Conservation (phyloP, 37 sponge, comb jelly and placozoan genomes). For the Hormiphora californensis region DNA sequence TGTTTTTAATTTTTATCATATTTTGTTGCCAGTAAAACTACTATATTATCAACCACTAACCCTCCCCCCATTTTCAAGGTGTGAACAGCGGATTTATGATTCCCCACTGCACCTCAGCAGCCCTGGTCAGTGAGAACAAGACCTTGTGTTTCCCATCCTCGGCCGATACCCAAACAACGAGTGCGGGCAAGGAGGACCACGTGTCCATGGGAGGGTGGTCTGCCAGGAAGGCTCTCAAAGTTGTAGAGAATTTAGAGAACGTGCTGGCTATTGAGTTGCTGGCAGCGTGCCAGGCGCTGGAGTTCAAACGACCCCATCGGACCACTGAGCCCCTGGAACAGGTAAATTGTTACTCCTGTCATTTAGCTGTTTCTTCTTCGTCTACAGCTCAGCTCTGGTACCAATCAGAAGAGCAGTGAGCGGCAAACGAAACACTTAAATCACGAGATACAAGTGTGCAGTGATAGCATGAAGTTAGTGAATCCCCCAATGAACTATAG, state of each 20-base stretch:
- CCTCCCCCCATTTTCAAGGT: not conserved
- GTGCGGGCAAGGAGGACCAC: slow-evolving; percentile 95
- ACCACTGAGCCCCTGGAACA: slow-evolving; percentile 89
- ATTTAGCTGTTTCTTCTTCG: too few species aligned
- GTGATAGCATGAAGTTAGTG: too few species aligned
- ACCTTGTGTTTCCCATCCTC: slow-evolving; percentile 94
- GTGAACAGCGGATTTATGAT: slow-evolving; percentile 78
- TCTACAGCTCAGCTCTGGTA: too few species aligned
- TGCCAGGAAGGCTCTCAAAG: slow-evolving; percentile 90
- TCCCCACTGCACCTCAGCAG: slow-evolving; percentile 86
- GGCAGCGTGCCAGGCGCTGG: slow-evolving; percentile 94
- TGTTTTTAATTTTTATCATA: not conserved
- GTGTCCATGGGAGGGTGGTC: slow-evolving; percentile 98
- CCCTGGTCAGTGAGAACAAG: slow-evolving; percentile 93
- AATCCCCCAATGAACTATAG: too few species aligned
- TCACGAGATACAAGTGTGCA: too few species aligned
- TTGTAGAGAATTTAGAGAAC: slow-evolving; percentile 83
- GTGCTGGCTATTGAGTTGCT: slow-evolving; percentile 94
- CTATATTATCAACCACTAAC: not conserved
- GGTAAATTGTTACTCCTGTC: slow-evolving; percentile 58
- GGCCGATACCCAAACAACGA: slow-evolving; percentile 91
- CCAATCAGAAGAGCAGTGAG: too few species aligned
- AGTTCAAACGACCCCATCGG: slow-evolving; percentile 75
- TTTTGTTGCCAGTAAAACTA: not conserved
- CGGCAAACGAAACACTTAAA: too few species aligned